A percentile compares a stretch with the other conserved stretches of the same genome.
Conservation (phyloP, 2,888 invertebrate genomes). For the Microctonus aethiopoides region DNA sequence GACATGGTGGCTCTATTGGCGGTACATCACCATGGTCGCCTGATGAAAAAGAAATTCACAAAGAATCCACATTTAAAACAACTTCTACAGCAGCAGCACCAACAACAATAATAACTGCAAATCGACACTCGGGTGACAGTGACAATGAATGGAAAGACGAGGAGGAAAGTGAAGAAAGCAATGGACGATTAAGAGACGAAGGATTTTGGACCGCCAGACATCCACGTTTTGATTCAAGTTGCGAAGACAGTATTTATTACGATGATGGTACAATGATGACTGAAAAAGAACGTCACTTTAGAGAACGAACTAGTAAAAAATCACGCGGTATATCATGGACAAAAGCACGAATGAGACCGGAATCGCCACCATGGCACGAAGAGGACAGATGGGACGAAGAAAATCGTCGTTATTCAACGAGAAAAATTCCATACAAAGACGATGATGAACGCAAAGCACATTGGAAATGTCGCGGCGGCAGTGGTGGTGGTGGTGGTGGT, state of each 20-base stretch:
- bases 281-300: constrained; percentile 57
- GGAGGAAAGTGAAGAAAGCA: constrained; percentile 66
- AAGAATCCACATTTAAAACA: constrained; percentile 58
- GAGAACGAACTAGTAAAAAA: constrained; percentile 52
- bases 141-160: constrained; percentile 66
- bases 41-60: constrained; percentile 75
- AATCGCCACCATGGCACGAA: constrained; percentile 85
- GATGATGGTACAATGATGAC: constrained; percentile 48
- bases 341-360: constrained; percentile 72
- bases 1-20: constrained; percentile 54
- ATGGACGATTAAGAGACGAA: constrained; percentile 62
- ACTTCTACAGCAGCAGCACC: constrained; percentile 45
- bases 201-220: constrained; percentile 62
- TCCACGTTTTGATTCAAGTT: constrained; percentile 51
- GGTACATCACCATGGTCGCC: constrained; percentile 82
- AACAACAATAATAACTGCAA: constrained; percentile 54
- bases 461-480: constrained; percentile 58
- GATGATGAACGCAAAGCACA: constrained; percentile 60
- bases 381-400: constrained; percentile 68
- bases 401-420: constrained; percentile 50
- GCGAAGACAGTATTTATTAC: constrained; percentile 54
- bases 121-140: constrained; percentile 69
- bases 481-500: constrained; percentile 41
- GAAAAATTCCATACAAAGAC: constrained; percentile 59
- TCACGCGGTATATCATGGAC: constrained; percentile 59